Evolutionary conservation across 2,888 invertebrate species (phyloP).

Genomic region (Invenusta paracnida): DNA sequence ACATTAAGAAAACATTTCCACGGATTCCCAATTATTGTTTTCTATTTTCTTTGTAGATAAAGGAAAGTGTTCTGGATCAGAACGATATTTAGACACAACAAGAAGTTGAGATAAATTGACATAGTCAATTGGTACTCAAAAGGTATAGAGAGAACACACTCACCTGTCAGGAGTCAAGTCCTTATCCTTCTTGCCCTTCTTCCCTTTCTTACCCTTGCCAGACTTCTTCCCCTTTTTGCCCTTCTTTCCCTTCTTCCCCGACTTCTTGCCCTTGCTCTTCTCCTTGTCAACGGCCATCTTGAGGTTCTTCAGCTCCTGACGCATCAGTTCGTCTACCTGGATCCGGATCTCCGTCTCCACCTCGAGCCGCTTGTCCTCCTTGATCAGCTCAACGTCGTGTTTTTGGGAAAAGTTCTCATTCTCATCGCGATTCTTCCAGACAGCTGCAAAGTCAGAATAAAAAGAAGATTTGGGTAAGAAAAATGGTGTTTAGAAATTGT

Average conservation of each 20-base stretch:
- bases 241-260: slow-evolving; percentile 63
- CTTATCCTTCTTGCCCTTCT: slow-evolving; percentile 83
- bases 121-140: too few species aligned
- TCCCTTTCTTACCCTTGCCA: slow-evolving; percentile 68
- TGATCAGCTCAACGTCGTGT: slow-evolving; percentile 76
- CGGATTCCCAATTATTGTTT: too few species aligned
- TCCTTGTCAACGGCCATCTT: slow-evolving; percentile 66
- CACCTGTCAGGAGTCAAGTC: slow-evolving; percentile 74
- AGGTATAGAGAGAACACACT: background rate
- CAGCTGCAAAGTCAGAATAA: slow-evolving; percentile 61
- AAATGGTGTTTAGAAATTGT: background rate
- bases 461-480: background rate
- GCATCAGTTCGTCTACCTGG: slow-evolving; percentile 67
- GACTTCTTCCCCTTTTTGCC: slow-evolving; percentile 68
- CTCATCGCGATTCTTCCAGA: slow-evolving; percentile 79
- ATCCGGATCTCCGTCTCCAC: slow-evolving; percentile 76
- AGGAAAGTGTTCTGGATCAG: too few species aligned
- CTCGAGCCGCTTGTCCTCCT: slow-evolving; percentile 74
- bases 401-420: slow-evolving; percentile 70
- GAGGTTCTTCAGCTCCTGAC: slow-evolving; percentile 65
- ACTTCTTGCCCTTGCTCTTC: slow-evolving; percentile 61
- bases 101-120: too few species aligned
- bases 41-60: too few species aligned
- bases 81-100: too few species aligned
- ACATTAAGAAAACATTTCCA: too few species aligned